phyloP scores from a whole-genome alignment of 2,888 invertebrate species.

The Rambutsinella grinnellia region DNA sequence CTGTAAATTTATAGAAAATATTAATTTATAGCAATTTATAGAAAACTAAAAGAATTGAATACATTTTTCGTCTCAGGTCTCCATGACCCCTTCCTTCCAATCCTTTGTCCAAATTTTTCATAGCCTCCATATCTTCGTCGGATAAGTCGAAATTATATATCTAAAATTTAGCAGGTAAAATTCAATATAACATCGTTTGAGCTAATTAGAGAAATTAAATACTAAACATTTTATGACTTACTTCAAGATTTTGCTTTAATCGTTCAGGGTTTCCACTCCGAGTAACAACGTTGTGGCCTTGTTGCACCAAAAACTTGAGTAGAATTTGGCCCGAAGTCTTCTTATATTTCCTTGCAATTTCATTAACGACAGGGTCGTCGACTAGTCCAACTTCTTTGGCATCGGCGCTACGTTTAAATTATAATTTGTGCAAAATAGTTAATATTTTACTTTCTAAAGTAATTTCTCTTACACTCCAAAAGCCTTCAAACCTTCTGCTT shows the following conservation, averaged over 20 bases:
- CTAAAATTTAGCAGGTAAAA: neutral
- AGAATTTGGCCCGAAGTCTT: constrained; percentile 84
- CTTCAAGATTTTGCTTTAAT: constrained; percentile 70
- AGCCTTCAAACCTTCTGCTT: no score
- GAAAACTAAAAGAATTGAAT: no score
- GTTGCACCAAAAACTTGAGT: constrained; percentile 80
- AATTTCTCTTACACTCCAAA: no score
- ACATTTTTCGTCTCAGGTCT: no score
- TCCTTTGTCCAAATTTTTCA: no score
- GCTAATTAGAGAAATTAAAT: neutral
- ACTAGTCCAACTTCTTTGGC: constrained; percentile 59
- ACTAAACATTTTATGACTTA: neutral
- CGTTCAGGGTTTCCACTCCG: constrained; percentile 84
- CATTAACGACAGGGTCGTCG: constrained; percentile 68
- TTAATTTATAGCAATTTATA: no score
- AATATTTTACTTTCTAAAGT: no score
- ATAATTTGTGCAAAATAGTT: no score
- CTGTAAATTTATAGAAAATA: no score
- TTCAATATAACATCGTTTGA: neutral
- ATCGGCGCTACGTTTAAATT: no score
- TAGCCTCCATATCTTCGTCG: neutral
- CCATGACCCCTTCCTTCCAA: no score
- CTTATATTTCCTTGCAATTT: constrained; percentile 71
- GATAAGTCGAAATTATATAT: neutral
- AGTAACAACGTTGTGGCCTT: constrained; percentile 81